phyloP scores from a whole-genome alignment of 2,113 vertebrate species.

The Varanus salvator region DNA sequence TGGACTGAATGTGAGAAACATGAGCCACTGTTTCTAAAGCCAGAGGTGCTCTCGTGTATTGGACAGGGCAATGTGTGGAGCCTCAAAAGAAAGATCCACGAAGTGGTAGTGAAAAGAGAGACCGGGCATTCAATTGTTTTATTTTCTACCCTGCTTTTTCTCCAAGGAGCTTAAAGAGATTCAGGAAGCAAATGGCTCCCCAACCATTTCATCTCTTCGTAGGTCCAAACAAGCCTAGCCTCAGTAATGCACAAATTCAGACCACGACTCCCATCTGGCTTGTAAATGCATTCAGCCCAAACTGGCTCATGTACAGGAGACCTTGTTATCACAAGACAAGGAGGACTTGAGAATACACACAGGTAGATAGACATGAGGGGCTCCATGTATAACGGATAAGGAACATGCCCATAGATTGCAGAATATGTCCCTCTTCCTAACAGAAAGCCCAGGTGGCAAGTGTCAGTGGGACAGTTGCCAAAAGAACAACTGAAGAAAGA shows the following conservation, averaged over 20 bases:
- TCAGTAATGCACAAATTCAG: neutral
- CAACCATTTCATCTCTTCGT: neutral
- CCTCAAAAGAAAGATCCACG: neutral
- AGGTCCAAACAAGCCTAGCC: neutral
- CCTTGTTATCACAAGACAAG: neutral
- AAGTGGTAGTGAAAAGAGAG: neutral
- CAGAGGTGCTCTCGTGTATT: neutral
- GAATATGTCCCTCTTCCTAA: neutral
- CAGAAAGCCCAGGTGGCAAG: neutral
- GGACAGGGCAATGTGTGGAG: neutral
- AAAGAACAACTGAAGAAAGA: no score
- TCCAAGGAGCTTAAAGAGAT: neutral
- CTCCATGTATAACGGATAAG: neutral
- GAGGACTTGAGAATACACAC: neutral
- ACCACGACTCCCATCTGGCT: neutral
- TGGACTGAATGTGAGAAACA: no score
- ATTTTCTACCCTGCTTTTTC: neutral
- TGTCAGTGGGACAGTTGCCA: no score
- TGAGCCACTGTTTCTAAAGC: neutral
- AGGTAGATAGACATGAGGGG: no score
- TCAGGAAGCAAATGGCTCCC: neutral
- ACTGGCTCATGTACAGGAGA: neutral
- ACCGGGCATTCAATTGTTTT: neutral
- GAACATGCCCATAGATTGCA: neutral
- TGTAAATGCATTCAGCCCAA: neutral